phyloP scores from a whole-genome alignment of 2,888 invertebrate genomes.

The Laspeyria flexula region DNA sequence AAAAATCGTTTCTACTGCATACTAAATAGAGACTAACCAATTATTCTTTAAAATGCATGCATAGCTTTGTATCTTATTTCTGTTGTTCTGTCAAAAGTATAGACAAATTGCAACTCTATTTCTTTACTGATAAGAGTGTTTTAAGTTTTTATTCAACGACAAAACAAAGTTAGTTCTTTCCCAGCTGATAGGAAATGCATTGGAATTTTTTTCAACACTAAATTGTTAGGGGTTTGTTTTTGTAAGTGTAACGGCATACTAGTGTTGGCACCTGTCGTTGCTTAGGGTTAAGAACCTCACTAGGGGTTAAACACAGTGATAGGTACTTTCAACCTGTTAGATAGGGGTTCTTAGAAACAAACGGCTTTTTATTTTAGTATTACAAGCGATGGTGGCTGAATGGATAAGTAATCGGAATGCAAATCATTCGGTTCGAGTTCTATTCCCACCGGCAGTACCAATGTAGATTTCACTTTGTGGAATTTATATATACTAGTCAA shows the following conservation, averaged over 20 bases:
- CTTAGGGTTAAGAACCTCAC: constrained; percentile 36
- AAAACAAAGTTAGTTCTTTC: constrained; percentile 16
- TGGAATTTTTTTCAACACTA: constrained; percentile 35
- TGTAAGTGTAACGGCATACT: constrained; percentile 52
- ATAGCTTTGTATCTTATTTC: constrained; percentile 4
- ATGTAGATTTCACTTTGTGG: too few species aligned
- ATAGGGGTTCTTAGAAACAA: constrained; percentile 1
- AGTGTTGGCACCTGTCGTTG: constrained; percentile 40
- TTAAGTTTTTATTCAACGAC: neutral
- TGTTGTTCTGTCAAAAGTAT: constrained; percentile 2
- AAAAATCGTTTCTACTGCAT: constrained; percentile 19
- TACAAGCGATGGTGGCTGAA: too few species aligned
- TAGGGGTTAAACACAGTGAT: constrained; percentile 39
- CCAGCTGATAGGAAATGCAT: constrained; percentile 51
- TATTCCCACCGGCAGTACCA: too few species aligned
- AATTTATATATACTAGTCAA: too few species aligned
- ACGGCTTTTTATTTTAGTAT: too few species aligned
- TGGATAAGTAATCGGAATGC: too few species aligned
- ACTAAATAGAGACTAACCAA: constrained; percentile 5
- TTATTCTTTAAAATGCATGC: neutral
- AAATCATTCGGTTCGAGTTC: too few species aligned
- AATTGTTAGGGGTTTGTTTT: constrained; percentile 46
- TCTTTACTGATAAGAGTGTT: accelerated
- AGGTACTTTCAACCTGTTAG: constrained; percentile 17
- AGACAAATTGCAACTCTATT: constrained; percentile 10